Evolutionary conservation across 2,888 invertebrate species (phyloP), one percentile per base, ranked within the genome.

Genomic region (Diaphora mendica): DNA sequence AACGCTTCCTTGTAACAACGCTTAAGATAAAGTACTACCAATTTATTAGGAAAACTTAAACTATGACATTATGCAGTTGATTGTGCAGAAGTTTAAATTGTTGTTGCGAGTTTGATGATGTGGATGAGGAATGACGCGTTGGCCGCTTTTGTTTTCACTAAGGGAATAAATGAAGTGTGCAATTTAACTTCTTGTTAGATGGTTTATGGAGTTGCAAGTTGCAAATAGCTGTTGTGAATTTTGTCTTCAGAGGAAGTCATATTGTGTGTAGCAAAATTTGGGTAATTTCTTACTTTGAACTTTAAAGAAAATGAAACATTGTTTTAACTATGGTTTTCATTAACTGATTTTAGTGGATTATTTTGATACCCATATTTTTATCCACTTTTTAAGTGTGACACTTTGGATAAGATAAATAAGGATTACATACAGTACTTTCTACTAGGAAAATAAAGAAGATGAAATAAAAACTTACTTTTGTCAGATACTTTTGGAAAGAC

Each of bases 11-110:
- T 83, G 82, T 85, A 90, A 87, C 76, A 82, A 78, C 79, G 74
- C 87, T 84, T 78, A 82, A 87, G 89, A 89, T 91, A 90, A 89
- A 91, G 90, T 87, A 89, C 86, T 85, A 77, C 85, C 87, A 90
- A 91, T 92, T 91, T 92, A 93, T 91, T 91, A 90, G 86, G 78
- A 77, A 86, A 91, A 91, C 88, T 91, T 91, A 79, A 87, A 88
- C 86, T 87, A 86, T 88, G 79, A 80, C 80, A 80, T 64, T 68
- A 51, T 68, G 55, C 73, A 78, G 79, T 72, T 66, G 71, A 82
- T 83, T 72, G 66, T 68, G 68, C 74, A 84, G 85, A 80, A 84
- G 80, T 83, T 79, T 74, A 83, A 79, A 83, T 85, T 83, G 78
- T 79, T 84, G 76, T 77, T 72, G 55, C 5, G 64, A 83, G 74